A percentile compares a stretch with the other conserved stretches of the same genome.
phyloP scores from a whole-genome alignment of 2,888 invertebrate species.

The Trypoxylon attenuatum region DNA sequence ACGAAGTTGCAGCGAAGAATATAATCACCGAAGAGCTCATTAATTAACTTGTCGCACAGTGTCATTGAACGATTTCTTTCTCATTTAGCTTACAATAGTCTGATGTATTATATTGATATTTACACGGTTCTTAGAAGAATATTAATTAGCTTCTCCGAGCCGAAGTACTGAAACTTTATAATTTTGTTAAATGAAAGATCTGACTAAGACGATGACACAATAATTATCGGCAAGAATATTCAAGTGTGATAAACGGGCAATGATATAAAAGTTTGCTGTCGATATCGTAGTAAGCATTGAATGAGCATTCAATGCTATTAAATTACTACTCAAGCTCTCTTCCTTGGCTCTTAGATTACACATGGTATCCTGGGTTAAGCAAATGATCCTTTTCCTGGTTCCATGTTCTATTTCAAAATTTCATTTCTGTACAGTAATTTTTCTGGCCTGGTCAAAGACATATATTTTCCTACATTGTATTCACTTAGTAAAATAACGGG shows the following conservation, averaged over 20 bases:
- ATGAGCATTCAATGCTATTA: slow-evolving; percentile 2
- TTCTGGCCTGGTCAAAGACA: slow-evolving; percentile 34
- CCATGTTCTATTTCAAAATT: slow-evolving; percentile 10
- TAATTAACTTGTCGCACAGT: too few relatives aligned
- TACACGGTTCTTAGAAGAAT: too few relatives aligned
- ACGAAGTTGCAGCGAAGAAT: slow-evolving; percentile 68
- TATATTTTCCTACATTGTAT: slow-evolving; percentile 45
- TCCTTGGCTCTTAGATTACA: slow-evolving; percentile 34
- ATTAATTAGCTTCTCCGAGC: background rate
- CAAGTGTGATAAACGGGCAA: slow-evolving; percentile 7
- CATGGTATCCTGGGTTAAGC: slow-evolving; percentile 25
- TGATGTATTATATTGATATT: too few relatives aligned
- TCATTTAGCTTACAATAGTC: background rate
- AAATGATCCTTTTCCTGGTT: slow-evolving; percentile 15
- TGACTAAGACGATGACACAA: too few relatives aligned
- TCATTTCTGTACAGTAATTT: slow-evolving; percentile 38
- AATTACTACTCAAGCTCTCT: slow-evolving; percentile 17
- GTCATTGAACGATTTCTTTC: background rate
- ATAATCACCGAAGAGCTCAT: slow-evolving; percentile 58
- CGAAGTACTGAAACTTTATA: background rate
- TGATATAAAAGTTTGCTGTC: slow-evolving; percentile 4
- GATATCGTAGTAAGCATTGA: slow-evolving; percentile 4
- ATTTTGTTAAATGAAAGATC: background rate
- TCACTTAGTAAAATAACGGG: slow-evolving; percentile 27
- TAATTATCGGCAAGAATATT: slow-evolving; percentile 12